Base-by-base conservation (phyloP, 2,113 vertebrate species). In the Theropithecus gelada region DNA sequence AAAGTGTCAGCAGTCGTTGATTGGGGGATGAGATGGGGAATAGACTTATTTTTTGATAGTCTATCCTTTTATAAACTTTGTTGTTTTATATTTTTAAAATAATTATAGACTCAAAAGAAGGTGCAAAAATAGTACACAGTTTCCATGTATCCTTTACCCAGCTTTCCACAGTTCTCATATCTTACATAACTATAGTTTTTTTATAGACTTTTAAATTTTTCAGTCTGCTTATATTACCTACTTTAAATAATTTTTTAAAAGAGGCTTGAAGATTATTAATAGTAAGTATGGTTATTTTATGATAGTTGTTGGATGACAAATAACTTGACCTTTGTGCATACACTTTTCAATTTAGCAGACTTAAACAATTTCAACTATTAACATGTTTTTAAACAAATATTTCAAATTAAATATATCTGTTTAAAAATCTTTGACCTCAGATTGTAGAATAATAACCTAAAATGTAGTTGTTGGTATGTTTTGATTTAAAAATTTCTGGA, bases 401-500 rank as follows among this genome's bases (percentile, higher is more conserved):
- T 93, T 88, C 17, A 48, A 87, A 4, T 87, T 61, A 75, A 92
- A 70, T 72, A 66, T 78, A 45, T 76, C 27, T 45, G 40, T 68
- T 89, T 95, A 94, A 89, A 92, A 94, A 66, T 72, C 66, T 85
- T 85, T 80, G 43, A 23, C 27, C 1, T 84, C 55, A 27, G 16
- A 43, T 79, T 87, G 18, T 88, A 80, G 55, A 90, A 75, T 82
- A 43, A 96, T 30, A 78, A n/a, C n/a, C 25, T 91, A 92, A 88
- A 61, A 70, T 68, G 82, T 17, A 87, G 25, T 70, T 80, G 38
- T 76, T 52, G 18, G 64, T 93, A 57, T 52, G 8, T 92, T 96
- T 86, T 90, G 40, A 76, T 87, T 88, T 97, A 66, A 55, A 45
- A 73, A 90, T 94, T 95, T 72, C 1, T 61, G 57, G 23, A 82